Evolutionary conservation across 2,113 vertebrate genomes (phyloP), one percentile per base, ranked within the genome.

Genomic region (Tetrao urogallus): DNA sequence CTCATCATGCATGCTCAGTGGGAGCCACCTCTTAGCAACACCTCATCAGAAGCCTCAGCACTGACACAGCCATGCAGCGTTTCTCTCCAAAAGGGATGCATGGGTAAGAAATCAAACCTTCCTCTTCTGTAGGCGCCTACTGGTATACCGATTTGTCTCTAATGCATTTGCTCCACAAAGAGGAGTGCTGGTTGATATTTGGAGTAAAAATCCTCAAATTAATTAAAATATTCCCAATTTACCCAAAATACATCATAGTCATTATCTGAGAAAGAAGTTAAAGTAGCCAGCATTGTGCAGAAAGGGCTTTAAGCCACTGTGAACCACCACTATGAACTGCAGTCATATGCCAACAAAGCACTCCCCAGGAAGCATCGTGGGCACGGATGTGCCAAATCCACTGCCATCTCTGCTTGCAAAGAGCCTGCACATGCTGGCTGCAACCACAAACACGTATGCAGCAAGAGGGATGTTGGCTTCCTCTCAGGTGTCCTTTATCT

Each of bases 11-110:
- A 70, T 48, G 83, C 91, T 90, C 38, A 3, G 48, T 56, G 90
- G 66, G 77, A 93, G 60, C 60, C 70, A 79, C 84, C 83, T 87
- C 94, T 89, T 82, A 96, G 95, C 90, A 95, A 93, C 93, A 92
- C 74, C 76, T 81, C 4, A 85, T 42, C 1, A 1, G 22, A 2
- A 50, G 65, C 54, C 74, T 10, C 7, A 3, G 48, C 0, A 5
- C 77, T 27, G 27, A 21, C 66, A 14, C 4, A 3, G 70, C 54
- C 66, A 17, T 0, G 2, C 1, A 3, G 2, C 32, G 63, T 27
- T 60, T 40, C 72, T 77, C 87, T 70, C 60, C 50, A 14, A 47
- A 63, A 0, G 1, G 75, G 36, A 47, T 34, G 20, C 19, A 48
- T 0, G 1, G 58, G 58, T 12, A 57, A 66, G 89, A 72, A 63